These are phyloP conservation scores for Neotoma lepida DNA, from an alignment of 2,113 vertebrate genomes.

Conservation along the genomic window DNA sequence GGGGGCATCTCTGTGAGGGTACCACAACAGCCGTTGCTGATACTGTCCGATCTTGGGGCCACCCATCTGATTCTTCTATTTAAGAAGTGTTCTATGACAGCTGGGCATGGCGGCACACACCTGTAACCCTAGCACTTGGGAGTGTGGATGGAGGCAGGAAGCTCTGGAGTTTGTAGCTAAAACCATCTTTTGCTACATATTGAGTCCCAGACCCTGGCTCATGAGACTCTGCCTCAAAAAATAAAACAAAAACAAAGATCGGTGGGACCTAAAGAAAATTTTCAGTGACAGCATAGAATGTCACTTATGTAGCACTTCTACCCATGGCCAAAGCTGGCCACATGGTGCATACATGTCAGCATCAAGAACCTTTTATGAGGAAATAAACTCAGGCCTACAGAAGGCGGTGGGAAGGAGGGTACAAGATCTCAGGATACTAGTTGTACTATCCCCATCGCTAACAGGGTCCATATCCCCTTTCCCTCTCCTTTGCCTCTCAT, in stretches of 20 bases:
- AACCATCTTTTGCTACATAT: background rate
- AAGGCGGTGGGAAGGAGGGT: background rate
- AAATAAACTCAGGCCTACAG: background rate
- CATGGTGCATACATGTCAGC: rapidly evolving
- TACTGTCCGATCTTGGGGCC: background rate
- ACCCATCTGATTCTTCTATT: background rate
- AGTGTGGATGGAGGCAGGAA: background rate
- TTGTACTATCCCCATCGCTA: rapidly evolving
- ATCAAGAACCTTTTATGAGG: background rate
- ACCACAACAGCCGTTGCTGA: rapidly evolving
- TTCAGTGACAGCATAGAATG: background rate
- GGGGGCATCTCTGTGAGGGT: background rate
- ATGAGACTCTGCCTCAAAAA: background rate
- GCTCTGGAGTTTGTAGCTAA: background rate
- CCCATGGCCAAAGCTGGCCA: background rate
- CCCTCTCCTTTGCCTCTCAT: too few relatives aligned
- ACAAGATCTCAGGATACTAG: background rate
- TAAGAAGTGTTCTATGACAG: background rate
- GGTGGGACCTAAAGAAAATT: background rate
- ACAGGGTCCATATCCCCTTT: too few relatives aligned
- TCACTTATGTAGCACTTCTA: background rate
- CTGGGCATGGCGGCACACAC: background rate
- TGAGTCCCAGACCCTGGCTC: background rate
- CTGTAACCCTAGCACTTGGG: background rate
- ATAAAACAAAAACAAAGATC: background rate